phyloP scores from a whole-genome alignment of 2,888 invertebrate genomes.

The Metallyticus violacea region DNA sequence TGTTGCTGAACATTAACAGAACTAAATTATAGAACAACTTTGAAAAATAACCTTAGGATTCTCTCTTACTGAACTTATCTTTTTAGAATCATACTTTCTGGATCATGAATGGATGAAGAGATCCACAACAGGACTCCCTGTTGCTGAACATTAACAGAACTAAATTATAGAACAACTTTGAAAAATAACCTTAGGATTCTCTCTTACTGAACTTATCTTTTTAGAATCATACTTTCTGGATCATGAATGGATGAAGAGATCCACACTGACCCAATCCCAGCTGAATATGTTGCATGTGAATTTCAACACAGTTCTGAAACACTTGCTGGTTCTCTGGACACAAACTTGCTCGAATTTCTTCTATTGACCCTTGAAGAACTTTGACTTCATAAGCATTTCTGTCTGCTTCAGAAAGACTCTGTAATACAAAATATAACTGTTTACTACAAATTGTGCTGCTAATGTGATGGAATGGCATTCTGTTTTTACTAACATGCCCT shows the following conservation, averaged over 20 bases:
- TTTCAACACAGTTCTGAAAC: slow-evolving; percentile 86
- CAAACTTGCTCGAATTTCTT: slow-evolving; percentile 79
- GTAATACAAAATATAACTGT: slow-evolving; percentile 35
- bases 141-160: no score
- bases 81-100: slow-evolving; percentile 2
- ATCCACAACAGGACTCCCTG: no score
- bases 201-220: background rate
- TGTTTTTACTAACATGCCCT: no score
- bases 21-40: background rate
- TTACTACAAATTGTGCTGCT: no score
- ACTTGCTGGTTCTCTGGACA: slow-evolving; percentile 70
- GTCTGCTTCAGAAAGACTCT: slow-evolving; percentile 71
- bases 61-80: background rate
- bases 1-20: no score
- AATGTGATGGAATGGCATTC: no score
- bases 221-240: slow-evolving; percentile 5
- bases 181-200: background rate
- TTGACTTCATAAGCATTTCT: slow-evolving; percentile 88
- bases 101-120: slow-evolving; percentile 21
- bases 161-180: background rate
- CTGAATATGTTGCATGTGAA: slow-evolving; percentile 86
- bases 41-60: background rate
- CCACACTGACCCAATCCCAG: slow-evolving; percentile 26
- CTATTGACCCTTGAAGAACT: slow-evolving; percentile 86
- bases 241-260: slow-evolving; percentile 20